A percentile compares a stretch with the other conserved stretches of the same genome.
phyloP scores from a whole-genome alignment of 2,113 vertebrate genomes.

The Monopterus albus region DNA sequence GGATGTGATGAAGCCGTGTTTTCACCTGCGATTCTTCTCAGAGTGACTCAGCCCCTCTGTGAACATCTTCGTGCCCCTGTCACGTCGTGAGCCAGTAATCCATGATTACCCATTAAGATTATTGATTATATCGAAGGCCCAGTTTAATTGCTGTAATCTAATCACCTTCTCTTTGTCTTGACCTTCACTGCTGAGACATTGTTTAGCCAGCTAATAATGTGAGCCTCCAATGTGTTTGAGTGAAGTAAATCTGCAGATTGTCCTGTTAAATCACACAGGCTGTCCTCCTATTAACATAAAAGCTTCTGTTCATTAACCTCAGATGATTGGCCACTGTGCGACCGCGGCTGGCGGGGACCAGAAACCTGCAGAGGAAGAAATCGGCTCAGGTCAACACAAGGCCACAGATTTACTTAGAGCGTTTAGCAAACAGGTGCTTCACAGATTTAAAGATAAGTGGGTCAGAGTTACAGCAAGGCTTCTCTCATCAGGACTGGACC shows the following conservation, averaged over 20 bases:
- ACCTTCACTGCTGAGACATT: constrained; percentile 30
- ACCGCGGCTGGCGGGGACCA: neutral
- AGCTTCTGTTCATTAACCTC: constrained; percentile 69
- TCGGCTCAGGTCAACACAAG: neutral
- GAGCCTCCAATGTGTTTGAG: constrained; percentile 22
- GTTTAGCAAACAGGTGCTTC: constrained; percentile 21
- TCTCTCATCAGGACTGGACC: too few species aligned
- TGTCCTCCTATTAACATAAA: constrained; percentile 63
- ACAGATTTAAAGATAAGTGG: neutral
- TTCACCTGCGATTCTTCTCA: neutral
- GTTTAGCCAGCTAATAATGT: constrained; percentile 32
- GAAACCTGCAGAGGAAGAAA: constrained; percentile 10
- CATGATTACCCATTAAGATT: constrained; percentile 45
- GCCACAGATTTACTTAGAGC: constrained; percentile 17
- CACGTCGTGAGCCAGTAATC: neutral
- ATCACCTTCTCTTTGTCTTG: constrained; percentile 43
- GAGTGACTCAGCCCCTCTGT: neutral
- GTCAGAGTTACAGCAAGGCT: neutral
- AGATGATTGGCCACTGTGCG: constrained; percentile 8
- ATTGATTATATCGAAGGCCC: constrained; percentile 46
- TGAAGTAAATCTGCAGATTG: constrained; percentile 52
- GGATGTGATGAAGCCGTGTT: too few species aligned
- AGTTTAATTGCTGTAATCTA: constrained; percentile 49
- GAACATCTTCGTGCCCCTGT: neutral
- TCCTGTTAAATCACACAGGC: constrained; percentile 59